Base-by-base conservation (phyloP, 2,797 vertebrate genomes). In the Huso huso region DNA sequence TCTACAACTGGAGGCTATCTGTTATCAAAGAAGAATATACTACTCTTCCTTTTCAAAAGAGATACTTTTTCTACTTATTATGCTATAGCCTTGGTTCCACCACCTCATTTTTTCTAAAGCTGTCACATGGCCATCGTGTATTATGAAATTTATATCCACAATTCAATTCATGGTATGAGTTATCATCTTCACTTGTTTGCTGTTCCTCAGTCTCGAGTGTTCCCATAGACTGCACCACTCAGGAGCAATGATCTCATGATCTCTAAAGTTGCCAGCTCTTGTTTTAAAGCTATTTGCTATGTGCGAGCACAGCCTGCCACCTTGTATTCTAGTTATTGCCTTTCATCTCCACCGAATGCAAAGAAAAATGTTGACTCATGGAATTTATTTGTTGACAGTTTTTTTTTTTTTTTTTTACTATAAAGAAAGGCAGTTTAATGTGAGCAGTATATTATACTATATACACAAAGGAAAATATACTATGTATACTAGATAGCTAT, bases 1-100 rank as follows among this genome's bases (percentile, higher is more conserved):
- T 84, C 87, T 89, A 91, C 91, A 90, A 89, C 85, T 91, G 87
- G 87, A 90, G 93, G 91, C 93, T 92, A 92, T 97, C 92, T 83
- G 89, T 94, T 94, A 93, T 93, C 87, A 89, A 88, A 88, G 86
- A 84, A 89, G 88, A 87, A 87, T 86, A 86, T 84, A 83, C 66
- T 18, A 61, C 57, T 67, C 68, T 55, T 62, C 62, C 61, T 58
- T 72, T 71, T 62, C 60, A 55, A 10, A n/a, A 12, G 53, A 65
- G 64, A 63, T 69, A 65, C 68, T 58, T 66, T 66, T 68, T 62
- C 70, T 49, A 61, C 75, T 78, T 75, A 79, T 77, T 75, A 75
- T 77, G 70, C 69, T 72, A 62, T 68, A 78, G 76, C 76, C 74
- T 78, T 81, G 69, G 68, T 78, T 78, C 80, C 70, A 79, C 79